Base-by-base conservation (phyloP, 30 jellyfish, hydroid and myxozoan species). In the Chrysaora quinquecirrha region DNA sequence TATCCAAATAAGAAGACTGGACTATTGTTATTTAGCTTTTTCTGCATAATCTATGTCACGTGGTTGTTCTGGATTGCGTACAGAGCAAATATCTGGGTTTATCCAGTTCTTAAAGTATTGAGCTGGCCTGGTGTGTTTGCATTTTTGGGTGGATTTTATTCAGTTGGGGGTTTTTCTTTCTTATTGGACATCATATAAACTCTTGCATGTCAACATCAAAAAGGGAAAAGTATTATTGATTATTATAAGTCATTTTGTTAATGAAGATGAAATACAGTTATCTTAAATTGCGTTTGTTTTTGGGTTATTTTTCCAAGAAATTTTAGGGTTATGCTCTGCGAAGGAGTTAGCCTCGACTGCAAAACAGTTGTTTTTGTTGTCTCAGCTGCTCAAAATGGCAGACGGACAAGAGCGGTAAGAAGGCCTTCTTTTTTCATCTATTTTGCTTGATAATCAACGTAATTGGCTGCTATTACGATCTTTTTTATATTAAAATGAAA, bases 21-120 rank as follows among this genome's bases (percentile, higher is more conserved):
- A 7, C 16, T 35, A 31, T 2, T 79, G 3, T n/a, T 72, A 49
- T 79, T 30, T 64, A 78, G 81, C 14, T 31, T 65, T 10, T 88
- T 68, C 48, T 48, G 86, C 34, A 89, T 72, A 14, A 65, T 82
- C 0, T 88, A 88, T 58, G 22, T 88, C 46, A 19, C 83, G 22
- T 88, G 97, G 97, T 28, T 88, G 20, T 31, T 79, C 66, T 88
- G 97, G 97, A 87, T 88, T 32, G 97, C 94, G 7, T 74, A 70
- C 74, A 20, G 46, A 33, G 93, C 93, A 0, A 52, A 88, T 30
- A 78, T 88, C 18, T 88, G 97, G 97, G 97, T 88, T 23, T 88
- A 88, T 68, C 94, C 94, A 30, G 78, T 88, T 60, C 75, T 88
- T 72, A 79, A 74, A 64, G 93, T 64, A 6, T 65, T 88, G 48